phyloP scores from a whole-genome alignment of 2,797 vertebrate species.

The Lates japonicus region DNA sequence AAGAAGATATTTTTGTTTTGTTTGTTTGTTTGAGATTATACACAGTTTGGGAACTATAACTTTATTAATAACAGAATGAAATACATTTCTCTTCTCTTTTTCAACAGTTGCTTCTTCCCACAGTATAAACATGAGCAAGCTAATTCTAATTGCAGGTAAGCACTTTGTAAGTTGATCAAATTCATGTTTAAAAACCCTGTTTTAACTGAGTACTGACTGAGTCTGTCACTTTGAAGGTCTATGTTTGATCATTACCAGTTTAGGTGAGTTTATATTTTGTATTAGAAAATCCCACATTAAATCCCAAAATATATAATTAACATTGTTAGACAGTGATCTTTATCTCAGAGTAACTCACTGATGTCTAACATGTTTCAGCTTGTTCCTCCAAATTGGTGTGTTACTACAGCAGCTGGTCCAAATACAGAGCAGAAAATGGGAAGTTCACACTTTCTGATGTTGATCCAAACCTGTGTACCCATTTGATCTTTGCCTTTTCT shows the following conservation, averaged over 20 bases:
- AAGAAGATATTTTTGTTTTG: too few species aligned
- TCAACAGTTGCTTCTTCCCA: neutral
- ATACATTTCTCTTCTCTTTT: neutral
- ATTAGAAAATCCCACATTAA: neutral
- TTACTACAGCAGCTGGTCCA: constrained; percentile 85
- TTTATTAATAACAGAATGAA: too few species aligned
- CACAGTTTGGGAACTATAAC: too few species aligned
- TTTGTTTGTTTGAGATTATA: too few species aligned
- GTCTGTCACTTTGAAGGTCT: constrained; percentile 53
- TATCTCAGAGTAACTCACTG: neutral
- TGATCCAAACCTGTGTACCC: constrained; percentile 85
- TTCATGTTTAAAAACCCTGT: neutral
- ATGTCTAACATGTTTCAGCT: constrained; percentile 59
- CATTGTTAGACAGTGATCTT: neutral
- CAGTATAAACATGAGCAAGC: constrained; percentile 42
- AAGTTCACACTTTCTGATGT: constrained; percentile 75
- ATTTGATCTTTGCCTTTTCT: constrained; percentile 87
- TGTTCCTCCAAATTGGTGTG: constrained; percentile 81
- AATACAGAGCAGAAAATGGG: constrained; percentile 60
- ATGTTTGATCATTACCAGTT: constrained; percentile 32
- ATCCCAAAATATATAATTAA: neutral
- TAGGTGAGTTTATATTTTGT: constrained; percentile 47
- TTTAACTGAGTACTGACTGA: neutral
- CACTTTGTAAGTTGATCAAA: neutral
- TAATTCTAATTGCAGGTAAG: constrained; percentile 54